phyloP scores from a whole-genome alignment of 2,888 invertebrate genomes.

The Tachina grossa region DNA sequence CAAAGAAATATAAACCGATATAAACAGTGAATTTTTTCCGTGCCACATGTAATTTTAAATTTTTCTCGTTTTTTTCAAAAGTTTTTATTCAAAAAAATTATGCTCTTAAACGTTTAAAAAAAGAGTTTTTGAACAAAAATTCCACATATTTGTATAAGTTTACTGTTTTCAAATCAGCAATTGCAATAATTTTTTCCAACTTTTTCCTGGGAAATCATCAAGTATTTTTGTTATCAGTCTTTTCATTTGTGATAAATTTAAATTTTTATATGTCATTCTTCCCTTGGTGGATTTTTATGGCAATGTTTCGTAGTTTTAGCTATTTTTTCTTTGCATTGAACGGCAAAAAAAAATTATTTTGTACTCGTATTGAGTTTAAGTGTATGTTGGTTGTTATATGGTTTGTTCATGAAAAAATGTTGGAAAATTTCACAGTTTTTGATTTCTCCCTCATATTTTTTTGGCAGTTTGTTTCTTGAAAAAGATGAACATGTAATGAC shows the following conservation, averaged over 20 bases:
- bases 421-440: conserved; percentile 14
- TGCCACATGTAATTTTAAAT: too few species aligned
- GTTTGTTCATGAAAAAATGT: conserved; percentile 11
- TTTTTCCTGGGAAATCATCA: neutral
- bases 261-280: conserved; percentile 38
- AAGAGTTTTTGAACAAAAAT: too few species aligned
- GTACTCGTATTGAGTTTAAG: conserved; percentile 1
- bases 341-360: conserved; percentile 41
- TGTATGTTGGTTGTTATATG: conserved; percentile 19
- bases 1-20: too few species aligned
- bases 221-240: neutral
- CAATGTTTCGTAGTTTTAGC: neutral
- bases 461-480: neutral
- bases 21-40: too few species aligned
- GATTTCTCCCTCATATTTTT: conserved; percentile 19
- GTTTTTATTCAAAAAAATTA: too few species aligned
- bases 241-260: conserved; percentile 31
- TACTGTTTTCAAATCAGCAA: neutral
- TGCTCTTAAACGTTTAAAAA: too few species aligned
- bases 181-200: neutral
- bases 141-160: neutral
- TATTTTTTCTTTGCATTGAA: conserved; percentile 1
- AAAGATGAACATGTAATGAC: conserved; percentile 32
- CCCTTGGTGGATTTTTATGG: neutral
- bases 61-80: too few species aligned